phyloP scores from a whole-genome alignment of 1,140 invertebrate genomes.

The Drosophila simulans region DNA sequence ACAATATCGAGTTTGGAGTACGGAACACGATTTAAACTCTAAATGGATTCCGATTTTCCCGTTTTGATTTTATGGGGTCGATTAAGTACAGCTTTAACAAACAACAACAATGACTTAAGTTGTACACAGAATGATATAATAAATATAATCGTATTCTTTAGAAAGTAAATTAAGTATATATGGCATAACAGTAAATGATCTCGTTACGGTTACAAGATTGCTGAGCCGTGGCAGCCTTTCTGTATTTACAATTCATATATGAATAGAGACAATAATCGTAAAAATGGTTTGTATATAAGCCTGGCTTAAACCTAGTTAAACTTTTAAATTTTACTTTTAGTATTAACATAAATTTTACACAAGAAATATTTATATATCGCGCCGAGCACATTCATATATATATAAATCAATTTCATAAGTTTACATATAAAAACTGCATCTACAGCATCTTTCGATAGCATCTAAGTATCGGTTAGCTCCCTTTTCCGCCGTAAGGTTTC shows the following conservation, averaged over 20 bases:
- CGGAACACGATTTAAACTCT: constrained; percentile 18
- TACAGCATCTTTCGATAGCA: constrained; percentile 16
- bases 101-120: constrained; percentile 75
- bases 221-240: constrained; percentile 74
- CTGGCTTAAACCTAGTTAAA: constrained; percentile 70
- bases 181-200: constrained; percentile 70
- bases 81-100: constrained; percentile 80
- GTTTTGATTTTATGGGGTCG: constrained; percentile 10
- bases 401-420: constrained; percentile 34
- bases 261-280: constrained; percentile 57
- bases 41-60: constrained; percentile 8
- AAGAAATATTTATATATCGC: constrained; percentile 46
- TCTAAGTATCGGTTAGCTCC: neutral
- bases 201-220: constrained; percentile 74
- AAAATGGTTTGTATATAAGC: constrained; percentile 60
- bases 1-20: constrained; percentile 36
- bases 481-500: neutral
- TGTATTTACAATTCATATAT: constrained; percentile 73
- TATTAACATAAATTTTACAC: constrained; percentile 78
- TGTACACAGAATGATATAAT: constrained; percentile 59
- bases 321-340: constrained; percentile 68
- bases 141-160: constrained; percentile 42
- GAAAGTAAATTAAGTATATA: constrained; percentile 54
- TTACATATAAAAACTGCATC: constrained; percentile 38
- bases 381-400: constrained; percentile 29